Evolutionary conservation across 2,113 vertebrate genomes (phyloP).

Genomic region (Geococcyx californianus): DNA sequence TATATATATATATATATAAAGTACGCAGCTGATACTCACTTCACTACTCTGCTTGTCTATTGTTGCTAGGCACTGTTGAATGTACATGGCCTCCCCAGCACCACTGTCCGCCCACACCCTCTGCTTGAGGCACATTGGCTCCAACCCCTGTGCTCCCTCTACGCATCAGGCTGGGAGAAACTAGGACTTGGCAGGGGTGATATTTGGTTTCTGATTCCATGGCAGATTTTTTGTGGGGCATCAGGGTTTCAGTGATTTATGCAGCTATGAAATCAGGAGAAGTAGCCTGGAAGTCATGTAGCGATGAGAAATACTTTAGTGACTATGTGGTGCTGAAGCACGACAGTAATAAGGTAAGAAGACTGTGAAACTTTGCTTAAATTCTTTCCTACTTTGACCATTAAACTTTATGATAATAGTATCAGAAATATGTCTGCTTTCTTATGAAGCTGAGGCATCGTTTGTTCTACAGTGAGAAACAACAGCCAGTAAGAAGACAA

Average conservation of each 20-base stretch:
- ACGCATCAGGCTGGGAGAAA: neutral
- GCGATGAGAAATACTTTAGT: neutral
- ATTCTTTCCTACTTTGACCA: neutral
- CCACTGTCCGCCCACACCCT: accelerated
- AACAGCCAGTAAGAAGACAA: neutral
- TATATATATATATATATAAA: neutral
- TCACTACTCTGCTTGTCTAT: neutral
- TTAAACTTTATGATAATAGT: neutral
- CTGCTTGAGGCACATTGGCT: neutral
- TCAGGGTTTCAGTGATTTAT: neutral
- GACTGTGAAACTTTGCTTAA: neutral
- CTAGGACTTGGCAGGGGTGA: neutral
- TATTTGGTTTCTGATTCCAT: neutral
- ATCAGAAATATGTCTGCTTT: neutral
- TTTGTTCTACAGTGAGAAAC: neutral
- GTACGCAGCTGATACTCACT: neutral
- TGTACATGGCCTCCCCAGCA: neutral
- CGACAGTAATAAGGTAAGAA: neutral
- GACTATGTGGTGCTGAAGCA: neutral
- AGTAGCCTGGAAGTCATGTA: conserved; percentile 1
- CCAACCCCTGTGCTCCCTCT: neutral
- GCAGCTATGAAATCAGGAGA: neutral
- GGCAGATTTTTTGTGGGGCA: neutral
- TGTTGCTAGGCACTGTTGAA: neutral
- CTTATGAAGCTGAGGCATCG: neutral